Percentiles rank a stretch among this genome's conserved stretches.
Conservation (phyloP, 2,113 vertebrate species). For the Sphaerodactylus townsendi region DNA sequence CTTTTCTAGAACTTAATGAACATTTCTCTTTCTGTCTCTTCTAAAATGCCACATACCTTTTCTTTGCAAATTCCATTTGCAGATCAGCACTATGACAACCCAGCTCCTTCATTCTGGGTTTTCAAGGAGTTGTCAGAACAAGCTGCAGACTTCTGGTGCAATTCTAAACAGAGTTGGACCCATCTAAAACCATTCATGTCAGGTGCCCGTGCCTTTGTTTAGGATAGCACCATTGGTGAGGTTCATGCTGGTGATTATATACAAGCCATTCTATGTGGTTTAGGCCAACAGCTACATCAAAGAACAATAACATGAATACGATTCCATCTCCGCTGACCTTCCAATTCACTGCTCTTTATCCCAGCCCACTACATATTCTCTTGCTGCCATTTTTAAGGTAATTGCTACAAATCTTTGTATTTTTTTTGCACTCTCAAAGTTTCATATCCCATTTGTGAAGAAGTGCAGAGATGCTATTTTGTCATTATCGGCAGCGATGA, state of each 20-base stretch:
- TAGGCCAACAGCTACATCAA: slow-evolving; percentile 27
- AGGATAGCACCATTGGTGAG: neutral
- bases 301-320: neutral
- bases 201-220: no score
- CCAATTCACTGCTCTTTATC: slow-evolving; percentile 40
- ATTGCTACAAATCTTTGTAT: slow-evolving; percentile 51
- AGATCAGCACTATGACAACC: neutral
- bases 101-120: neutral
- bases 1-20: neutral
- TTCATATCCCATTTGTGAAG: slow-evolving; percentile 26
- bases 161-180: no score
- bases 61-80: neutral
- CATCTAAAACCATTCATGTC: no score
- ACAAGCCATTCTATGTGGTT: neutral
- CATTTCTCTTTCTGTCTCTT: neutral
- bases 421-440: slow-evolving; percentile 29
- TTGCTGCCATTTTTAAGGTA: neutral
- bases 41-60: neutral
- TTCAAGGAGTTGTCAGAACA: neutral
- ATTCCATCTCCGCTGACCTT: slow-evolving; percentile 7
- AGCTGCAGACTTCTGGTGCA: neutral
- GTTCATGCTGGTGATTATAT: neutral
- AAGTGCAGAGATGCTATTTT: slow-evolving; percentile 41
- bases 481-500: slow-evolving; percentile 38
- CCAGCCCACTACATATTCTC: slow-evolving; percentile 2